A percentile compares a stretch with the other conserved stretches of the same genome.
phyloP scores from a whole-genome alignment of 2,888 invertebrate species.

The Copidosoma aretas region DNA sequence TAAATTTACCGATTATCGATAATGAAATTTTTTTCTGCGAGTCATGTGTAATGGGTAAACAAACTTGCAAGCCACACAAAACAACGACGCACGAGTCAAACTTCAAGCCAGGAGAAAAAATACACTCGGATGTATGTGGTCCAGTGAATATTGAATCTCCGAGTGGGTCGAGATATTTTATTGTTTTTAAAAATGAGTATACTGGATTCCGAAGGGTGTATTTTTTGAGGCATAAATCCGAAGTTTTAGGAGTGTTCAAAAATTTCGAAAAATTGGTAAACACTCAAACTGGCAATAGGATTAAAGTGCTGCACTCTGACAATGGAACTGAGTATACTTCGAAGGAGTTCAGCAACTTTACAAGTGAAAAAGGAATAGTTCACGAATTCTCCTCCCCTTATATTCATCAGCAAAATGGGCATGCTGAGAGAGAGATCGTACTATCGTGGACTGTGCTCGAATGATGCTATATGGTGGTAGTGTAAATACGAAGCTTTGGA shows the following conservation, averaged over 20 bases:
- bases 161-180: slow-evolving; percentile 16
- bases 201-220: slow-evolving; percentile 7
- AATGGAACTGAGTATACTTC: slow-evolving; percentile 21
- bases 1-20: no score
- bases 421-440: slow-evolving; percentile 20
- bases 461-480: slow-evolving; percentile 12
- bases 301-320: slow-evolving; percentile 19
- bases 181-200: slow-evolving; percentile 13
- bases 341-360: background rate
- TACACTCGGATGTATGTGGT: slow-evolving; percentile 12
- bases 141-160: slow-evolving; percentile 1
- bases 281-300: slow-evolving; percentile 18
- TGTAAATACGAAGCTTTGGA: slow-evolving; percentile 43
- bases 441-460: slow-evolving; percentile 16
- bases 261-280: background rate
- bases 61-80: slow-evolving; percentile 3
- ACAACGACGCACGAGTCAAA: background rate
- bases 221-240: slow-evolving; percentile 15
- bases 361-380: slow-evolving; percentile 17
- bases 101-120: slow-evolving; percentile 8
- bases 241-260: background rate
- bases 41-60: background rate
- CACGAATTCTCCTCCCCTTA: slow-evolving; percentile 21
- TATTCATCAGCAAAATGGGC: slow-evolving; percentile 26
- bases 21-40: background rate